phyloP scores from a whole-genome alignment of 2,797 vertebrate genomes.

The Morus bassanus region DNA sequence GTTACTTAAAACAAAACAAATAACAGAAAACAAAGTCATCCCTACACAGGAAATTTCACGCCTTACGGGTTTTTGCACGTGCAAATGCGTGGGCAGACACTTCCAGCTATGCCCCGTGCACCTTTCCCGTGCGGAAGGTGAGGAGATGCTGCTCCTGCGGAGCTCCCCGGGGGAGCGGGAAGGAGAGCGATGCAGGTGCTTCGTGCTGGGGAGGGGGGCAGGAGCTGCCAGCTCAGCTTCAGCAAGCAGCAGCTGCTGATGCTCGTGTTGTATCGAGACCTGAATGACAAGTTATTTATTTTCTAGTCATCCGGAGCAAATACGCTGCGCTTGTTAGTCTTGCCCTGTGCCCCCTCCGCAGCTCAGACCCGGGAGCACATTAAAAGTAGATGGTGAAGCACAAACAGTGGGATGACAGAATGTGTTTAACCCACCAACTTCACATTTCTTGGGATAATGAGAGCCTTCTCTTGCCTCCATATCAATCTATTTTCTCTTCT shows the following conservation, averaged over 20 bases:
- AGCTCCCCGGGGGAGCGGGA: accelerated
- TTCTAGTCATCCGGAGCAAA: neutral
- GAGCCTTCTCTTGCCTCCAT: neutral
- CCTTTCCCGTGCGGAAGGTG: accelerated
- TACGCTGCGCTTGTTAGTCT: accelerated
- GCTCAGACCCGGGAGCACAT: neutral
- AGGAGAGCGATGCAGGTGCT: accelerated
- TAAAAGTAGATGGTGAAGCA: neutral
- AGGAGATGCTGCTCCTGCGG: accelerated
- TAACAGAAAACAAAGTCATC: too few relatives aligned
- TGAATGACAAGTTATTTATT: neutral
- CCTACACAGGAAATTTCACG: neutral
- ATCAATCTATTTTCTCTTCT: neutral
- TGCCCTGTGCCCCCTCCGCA: neutral
- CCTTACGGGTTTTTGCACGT: neutral
- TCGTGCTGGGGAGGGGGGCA: accelerated
- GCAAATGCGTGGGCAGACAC: accelerated
- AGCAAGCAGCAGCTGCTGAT: neutral
- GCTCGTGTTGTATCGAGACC: accelerated
- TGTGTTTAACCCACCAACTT: neutral
- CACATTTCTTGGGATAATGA: neutral
- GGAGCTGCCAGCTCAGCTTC: neutral
- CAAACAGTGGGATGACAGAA: neutral
- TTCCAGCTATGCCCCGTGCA: accelerated
- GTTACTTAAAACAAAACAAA: neutral